phyloP scores from a whole-genome alignment of 2,797 vertebrate species.

The Gallirallus australis region DNA sequence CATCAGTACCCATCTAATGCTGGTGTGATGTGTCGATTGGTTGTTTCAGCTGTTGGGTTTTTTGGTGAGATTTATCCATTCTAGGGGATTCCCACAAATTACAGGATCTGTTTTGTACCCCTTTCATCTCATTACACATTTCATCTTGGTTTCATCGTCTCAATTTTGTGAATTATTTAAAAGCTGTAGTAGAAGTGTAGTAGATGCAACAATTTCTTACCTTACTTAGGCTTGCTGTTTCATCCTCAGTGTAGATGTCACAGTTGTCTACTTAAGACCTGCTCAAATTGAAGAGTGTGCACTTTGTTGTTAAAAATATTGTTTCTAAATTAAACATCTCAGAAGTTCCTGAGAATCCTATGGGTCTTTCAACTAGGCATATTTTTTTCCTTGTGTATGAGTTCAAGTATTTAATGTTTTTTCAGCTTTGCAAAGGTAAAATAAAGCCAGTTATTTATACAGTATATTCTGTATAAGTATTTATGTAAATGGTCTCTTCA shows the following conservation, averaged over 20 bases:
- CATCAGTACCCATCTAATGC: accelerated
- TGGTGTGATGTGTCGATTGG: accelerated
- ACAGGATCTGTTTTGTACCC: neutral
- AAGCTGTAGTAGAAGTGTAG: neutral
- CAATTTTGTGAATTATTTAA: neutral
- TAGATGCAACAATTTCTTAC: neutral
- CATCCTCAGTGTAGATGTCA: neutral
- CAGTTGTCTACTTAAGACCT: neutral
- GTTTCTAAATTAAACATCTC: neutral
- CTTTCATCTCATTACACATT: accelerated
- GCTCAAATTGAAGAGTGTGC: neutral
- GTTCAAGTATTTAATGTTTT: neutral
- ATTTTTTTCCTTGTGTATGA: neutral
- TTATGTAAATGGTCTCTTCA: neutral
- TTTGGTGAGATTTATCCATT: accelerated
- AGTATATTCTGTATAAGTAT: neutral
- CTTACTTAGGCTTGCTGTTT: neutral
- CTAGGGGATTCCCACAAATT: neutral
- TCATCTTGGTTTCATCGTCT: neutral
- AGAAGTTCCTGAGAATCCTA: neutral
- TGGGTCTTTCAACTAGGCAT: neutral
- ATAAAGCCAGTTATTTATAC: neutral
- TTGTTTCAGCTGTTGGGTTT: neutral
- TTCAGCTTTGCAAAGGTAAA: neutral
- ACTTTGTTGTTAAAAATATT: neutral